Evolutionary conservation across 2,797 vertebrate species (phyloP), one percentile per base, ranked within the genome.

Genomic region (Percopsis omiscomaycus): DNA sequence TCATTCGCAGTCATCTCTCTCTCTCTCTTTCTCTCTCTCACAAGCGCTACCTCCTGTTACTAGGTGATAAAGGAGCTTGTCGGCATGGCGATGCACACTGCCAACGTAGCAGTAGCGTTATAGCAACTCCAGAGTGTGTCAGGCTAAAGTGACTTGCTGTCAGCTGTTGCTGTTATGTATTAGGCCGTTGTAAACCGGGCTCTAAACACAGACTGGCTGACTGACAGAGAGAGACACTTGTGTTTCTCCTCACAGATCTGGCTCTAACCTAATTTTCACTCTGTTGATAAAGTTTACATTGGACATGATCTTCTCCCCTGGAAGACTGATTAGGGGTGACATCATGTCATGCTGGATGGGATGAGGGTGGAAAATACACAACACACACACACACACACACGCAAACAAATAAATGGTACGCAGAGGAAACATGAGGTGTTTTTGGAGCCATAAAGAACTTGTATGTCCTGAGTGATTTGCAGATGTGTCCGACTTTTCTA

Each of bases 51-150:
- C 90, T 90, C 89, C 82, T 87, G 86, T 86, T 90, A 83, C 73
- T 82, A 86, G 83, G 85, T 92, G 91, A 94, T 87, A 75, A 88
- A 91, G 71, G 80, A 89, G 83, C 69, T 66, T 83, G 84, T 85
- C 84, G 82, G 42, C 1, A 61, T 37, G 28, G 72, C 13, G 48
- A 76, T 71, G 72, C 50, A 71, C 76, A 71, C 77, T 56, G 70
- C 80, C 68, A 72, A 75, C 3, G 69, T 60, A 14, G 73, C 37
- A 71, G 76, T 72, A 64, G 76, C 72, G 65, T 75, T 81, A 78
- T 32, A 13, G 76, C 61, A 49, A 53, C 79, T 71, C 83, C 83
- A 84, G 69, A 69, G 70, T 69, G 66, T 92, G 88, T 91, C 90
- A 60, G 82, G 75, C 59, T 80, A 60, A 84, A 87, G 82, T 82